phyloP scores from a whole-genome alignment of 2,113 vertebrate genomes.

The Fregetta grallaria region DNA sequence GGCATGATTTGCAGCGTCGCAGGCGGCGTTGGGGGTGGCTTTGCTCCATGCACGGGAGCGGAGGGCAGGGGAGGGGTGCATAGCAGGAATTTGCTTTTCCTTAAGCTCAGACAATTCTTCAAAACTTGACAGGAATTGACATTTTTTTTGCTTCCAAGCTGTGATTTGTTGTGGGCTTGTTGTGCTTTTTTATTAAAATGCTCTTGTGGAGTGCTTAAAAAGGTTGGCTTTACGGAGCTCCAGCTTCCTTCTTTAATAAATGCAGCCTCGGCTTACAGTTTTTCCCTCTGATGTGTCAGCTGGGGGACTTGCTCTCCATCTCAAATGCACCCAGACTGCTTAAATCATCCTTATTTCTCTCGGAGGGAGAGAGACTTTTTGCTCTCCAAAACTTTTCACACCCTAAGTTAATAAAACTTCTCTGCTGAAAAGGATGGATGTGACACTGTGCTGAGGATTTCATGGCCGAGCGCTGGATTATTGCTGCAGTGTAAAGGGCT shows the following conservation, averaged over 20 bases:
- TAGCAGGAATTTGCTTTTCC: constrained; percentile 69
- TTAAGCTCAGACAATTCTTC: constrained; percentile 69
- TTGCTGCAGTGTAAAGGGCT: constrained; percentile 29
- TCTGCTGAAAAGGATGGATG: constrained; percentile 46
- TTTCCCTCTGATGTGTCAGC: constrained; percentile 65
- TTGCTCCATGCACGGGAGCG: background rate
- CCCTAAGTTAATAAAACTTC: constrained; percentile 72
- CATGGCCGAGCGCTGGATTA: constrained; percentile 39
- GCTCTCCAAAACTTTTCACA: constrained; percentile 67
- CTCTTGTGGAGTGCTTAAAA: constrained; percentile 56
- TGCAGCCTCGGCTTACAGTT: constrained; percentile 61
- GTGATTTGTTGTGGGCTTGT: constrained; percentile 72
- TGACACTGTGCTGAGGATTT: constrained; percentile 63
- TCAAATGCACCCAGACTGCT: constrained; percentile 57
- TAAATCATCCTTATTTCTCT: constrained; percentile 75
- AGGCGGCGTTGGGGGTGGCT: constrained; percentile 5
- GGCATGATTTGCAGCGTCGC: constrained; percentile 61
- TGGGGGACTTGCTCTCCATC: constrained; percentile 56
- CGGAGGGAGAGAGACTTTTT: constrained; percentile 50
- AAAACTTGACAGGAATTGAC: constrained; percentile 73
- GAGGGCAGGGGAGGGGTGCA: background rate
- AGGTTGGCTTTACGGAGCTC: constrained; percentile 58
- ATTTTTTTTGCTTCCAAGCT: constrained; percentile 60
- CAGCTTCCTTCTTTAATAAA: constrained; percentile 67
- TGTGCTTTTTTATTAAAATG: constrained; percentile 78